phyloP scores from a whole-genome alignment of 1,140 invertebrate species.

The Scylla paramamosain region DNA sequence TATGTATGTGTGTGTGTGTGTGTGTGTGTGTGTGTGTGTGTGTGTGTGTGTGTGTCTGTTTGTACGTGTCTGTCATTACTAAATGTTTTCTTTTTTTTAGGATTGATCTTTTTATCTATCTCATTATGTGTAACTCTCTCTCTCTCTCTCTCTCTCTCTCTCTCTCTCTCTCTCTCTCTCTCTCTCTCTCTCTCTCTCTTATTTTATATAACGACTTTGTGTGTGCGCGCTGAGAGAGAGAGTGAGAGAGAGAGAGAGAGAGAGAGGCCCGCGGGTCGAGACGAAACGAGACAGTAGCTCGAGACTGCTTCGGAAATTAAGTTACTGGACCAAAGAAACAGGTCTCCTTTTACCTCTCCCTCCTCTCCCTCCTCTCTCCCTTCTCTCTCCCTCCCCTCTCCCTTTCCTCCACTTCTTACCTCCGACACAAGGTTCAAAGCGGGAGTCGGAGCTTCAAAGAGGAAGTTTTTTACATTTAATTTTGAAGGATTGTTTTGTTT shows the following conservation, averaged over 20 bases:
- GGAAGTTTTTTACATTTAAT: background rate
- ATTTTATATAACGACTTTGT: no score
- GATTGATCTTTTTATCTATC: no score
- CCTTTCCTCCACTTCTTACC: background rate
- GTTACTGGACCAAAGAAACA: slow-evolving; percentile 1
- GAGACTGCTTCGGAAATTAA: background rate
- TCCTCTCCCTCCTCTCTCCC: background rate
- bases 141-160: no score
- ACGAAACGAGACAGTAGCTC: background rate
- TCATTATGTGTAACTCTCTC: no score
- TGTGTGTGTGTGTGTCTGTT: no score
- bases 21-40: no score
- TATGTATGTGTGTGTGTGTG: no score
- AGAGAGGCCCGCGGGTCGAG: background rate
- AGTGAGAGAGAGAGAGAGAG: background rate
- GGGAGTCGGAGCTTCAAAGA: background rate
- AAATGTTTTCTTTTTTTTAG: no score
- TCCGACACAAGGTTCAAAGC: background rate
- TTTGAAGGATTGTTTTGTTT: slow-evolving; percentile 15
- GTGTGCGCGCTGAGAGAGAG: no score
- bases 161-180: no score
- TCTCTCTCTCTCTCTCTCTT: no score
- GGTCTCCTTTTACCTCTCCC: background rate
- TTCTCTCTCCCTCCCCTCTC: background rate
- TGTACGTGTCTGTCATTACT: no score